A percentile compares a stretch with the other conserved stretches of the same genome.
Evolutionary conservation across 2,888 invertebrate species (phyloP).

Genomic region (Phalera bucephala): DNA sequence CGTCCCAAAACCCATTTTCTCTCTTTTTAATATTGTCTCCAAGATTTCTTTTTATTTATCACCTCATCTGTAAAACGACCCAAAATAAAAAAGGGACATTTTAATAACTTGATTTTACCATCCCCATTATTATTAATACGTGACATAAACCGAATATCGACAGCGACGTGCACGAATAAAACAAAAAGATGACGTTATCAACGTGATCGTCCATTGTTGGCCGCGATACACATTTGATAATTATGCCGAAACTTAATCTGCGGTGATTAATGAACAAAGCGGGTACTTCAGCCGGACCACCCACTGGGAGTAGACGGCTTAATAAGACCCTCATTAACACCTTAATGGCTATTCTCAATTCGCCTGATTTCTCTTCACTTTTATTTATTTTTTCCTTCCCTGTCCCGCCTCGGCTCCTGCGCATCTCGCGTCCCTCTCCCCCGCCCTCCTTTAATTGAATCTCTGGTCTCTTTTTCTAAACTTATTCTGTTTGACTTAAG

Average conservation of each 20-base stretch:
- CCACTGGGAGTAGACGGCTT: conserved; percentile 80
- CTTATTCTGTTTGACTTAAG: conserved; percentile 80
- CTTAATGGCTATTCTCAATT: conserved; percentile 82
- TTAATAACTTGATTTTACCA: not conserved
- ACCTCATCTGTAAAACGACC: not conserved
- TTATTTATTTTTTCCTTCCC: conserved; percentile 71
- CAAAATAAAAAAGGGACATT: not conserved
- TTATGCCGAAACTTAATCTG: conserved; percentile 68
- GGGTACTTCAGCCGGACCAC: conserved; percentile 71
- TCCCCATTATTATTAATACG: not conserved
- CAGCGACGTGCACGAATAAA: no score
- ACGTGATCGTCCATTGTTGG: conserved; percentile 41
- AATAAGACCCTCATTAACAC: conserved; percentile 83
- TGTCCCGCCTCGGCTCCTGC: conserved; percentile 43
- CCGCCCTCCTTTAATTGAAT: conserved; percentile 74
- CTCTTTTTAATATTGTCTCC: no score
- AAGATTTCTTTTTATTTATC: not conserved
- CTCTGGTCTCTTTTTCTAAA: conserved; percentile 72
- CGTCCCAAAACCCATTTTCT: no score
- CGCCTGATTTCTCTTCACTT: conserved; percentile 75
- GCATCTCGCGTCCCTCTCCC: conserved; percentile 49
- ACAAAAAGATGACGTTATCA: conserved; percentile 32
- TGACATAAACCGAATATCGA: conserved; percentile 6
- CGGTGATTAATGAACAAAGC: conserved; percentile 76
- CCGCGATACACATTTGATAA: conserved; percentile 65